phyloP scores from a whole-genome alignment of 2,113 vertebrate species.

The Leucosticte australis region DNA sequence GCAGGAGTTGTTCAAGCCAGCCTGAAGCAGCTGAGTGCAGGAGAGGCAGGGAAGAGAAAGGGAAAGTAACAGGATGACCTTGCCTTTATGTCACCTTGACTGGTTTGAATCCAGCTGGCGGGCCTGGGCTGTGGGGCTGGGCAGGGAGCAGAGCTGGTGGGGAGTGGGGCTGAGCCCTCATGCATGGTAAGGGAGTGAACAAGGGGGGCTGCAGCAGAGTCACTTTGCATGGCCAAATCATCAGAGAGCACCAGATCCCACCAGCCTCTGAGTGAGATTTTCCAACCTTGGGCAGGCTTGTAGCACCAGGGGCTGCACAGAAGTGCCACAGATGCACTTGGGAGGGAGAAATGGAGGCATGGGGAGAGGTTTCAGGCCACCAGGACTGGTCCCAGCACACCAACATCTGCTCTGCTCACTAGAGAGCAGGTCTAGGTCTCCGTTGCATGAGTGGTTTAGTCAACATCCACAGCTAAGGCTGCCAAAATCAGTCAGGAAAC shows the following conservation, averaged over 20 bases:
- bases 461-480: neutral
- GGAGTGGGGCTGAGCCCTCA: neutral
- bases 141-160: neutral
- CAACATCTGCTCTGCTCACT: neutral
- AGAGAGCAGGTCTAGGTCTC: neutral
- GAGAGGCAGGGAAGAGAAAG: neutral
- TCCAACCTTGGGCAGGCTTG: neutral
- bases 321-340: rapidly evolving
- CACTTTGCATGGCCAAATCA: neutral
- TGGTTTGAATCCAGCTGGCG: neutral
- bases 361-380: neutral
- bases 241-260: neutral
- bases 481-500: neutral
- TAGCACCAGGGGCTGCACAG: neutral
- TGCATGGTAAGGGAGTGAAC: too few species aligned
- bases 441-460: rapidly evolving
- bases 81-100: neutral
- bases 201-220: neutral
- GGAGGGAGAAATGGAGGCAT: neutral
- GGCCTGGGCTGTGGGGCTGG: neutral
- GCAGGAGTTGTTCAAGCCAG: neutral
- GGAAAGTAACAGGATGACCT: neutral
- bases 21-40: neutral
- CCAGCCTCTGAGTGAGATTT: neutral
- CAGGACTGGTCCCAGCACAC: neutral